phyloP scores from a whole-genome alignment of 2,113 vertebrate species.

The Lampris megalopsis region DNA sequence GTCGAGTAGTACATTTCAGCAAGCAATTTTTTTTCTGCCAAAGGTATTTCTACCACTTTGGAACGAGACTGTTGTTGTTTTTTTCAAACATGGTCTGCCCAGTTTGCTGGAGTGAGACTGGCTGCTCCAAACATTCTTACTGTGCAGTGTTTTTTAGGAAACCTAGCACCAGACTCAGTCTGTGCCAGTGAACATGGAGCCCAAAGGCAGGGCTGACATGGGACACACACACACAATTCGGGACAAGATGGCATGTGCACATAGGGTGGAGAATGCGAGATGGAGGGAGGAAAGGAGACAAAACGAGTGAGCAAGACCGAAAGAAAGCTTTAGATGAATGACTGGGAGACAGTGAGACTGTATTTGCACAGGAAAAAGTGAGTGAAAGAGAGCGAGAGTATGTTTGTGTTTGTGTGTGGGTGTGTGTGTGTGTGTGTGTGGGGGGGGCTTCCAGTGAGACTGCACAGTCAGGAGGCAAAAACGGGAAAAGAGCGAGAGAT shows the following conservation, averaged over 20 bases:
- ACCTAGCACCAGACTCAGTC: constrained; percentile 30
- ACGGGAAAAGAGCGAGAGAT: no score
- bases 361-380: no score
- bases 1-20: no score
- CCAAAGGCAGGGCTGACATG: constrained; percentile 22
- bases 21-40: background rate
- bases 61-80: constrained; percentile 39
- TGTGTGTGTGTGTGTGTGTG: background rate
- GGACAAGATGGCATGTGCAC: no score
- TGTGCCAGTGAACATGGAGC: constrained; percentile 37
- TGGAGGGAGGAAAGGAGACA: background rate
- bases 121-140: constrained; percentile 18
- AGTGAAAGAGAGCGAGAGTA: no score
- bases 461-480: no score
- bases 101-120: constrained; percentile 48
- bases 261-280: background rate
- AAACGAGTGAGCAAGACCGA: no score
- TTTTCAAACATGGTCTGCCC: background rate
- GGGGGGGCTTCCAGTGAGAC: background rate
- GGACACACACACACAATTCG: constrained; percentile 15
- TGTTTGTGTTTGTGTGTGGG: background rate
- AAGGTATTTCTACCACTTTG: constrained; percentile 6
- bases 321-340: no score
- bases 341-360: no score
- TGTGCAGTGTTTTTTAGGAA: constrained; percentile 5